phyloP scores from a whole-genome alignment of 2,797 vertebrate species.

The Clarias pachynema region DNA sequence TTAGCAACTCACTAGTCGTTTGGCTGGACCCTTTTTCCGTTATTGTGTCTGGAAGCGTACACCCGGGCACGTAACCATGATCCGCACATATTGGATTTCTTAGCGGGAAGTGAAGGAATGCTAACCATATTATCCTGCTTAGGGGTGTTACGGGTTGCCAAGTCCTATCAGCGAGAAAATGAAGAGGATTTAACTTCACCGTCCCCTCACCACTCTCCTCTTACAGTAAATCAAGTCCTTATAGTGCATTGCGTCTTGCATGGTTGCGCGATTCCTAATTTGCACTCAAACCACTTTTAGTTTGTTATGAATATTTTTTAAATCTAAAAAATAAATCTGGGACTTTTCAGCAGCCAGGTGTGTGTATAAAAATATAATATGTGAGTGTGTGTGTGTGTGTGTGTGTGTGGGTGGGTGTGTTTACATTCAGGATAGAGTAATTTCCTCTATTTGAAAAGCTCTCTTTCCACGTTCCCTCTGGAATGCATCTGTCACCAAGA shows the following conservation, averaged over 20 bases:
- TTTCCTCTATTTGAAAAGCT: slow-evolving; percentile 32
- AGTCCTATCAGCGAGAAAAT: slow-evolving; percentile 69
- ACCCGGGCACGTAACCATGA: slow-evolving; percentile 47
- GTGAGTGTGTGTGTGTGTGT: slow-evolving; percentile 9
- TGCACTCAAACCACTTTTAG: slow-evolving; percentile 20
- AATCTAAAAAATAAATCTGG: not conserved
- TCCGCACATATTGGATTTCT: slow-evolving; percentile 71
- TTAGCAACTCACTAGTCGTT: slow-evolving; percentile 31
- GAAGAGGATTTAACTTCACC: slow-evolving; percentile 47
- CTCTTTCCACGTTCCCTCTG: slow-evolving; percentile 24
- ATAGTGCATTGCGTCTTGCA: not conserved
- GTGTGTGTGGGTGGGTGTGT: slow-evolving; percentile 17
- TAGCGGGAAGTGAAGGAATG: slow-evolving; percentile 72
- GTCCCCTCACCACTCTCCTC: not conserved
- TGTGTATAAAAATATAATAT: not conserved
- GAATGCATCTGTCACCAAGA: slow-evolving; percentile 40
- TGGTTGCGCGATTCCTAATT: not conserved
- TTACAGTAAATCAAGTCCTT: not conserved
- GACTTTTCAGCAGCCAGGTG: slow-evolving; percentile 21
- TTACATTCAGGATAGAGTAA: slow-evolving; percentile 16
- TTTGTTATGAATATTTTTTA: slow-evolving; percentile 11
- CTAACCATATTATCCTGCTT: slow-evolving; percentile 69
- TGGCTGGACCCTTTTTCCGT: slow-evolving; percentile 32
- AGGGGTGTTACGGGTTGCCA: slow-evolving; percentile 58
- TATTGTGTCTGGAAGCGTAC: slow-evolving; percentile 46